A percentile compares a stretch with the other conserved stretches of the same genome.
Evolutionary conservation across 2,113 vertebrate genomes (phyloP).

Genomic region (Globicephala melas): DNA sequence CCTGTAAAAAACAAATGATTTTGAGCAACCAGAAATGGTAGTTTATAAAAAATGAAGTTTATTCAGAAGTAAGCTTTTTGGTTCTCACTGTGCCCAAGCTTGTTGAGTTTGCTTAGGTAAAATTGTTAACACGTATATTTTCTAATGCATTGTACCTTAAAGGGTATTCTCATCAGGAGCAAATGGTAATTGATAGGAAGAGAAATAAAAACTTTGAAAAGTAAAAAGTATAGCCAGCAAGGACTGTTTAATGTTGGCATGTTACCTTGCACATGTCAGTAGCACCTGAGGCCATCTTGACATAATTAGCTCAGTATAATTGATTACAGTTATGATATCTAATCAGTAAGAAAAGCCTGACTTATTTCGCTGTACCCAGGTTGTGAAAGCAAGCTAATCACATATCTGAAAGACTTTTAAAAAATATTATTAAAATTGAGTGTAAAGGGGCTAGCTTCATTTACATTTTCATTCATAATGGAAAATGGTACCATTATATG

Average conservation of each 20-base stretch:
- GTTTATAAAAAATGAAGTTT: not conserved
- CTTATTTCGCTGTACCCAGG: not conserved
- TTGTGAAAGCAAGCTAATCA: not conserved
- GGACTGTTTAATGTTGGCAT: not conserved
- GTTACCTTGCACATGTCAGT: not conserved
- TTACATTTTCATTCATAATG: constrained; percentile 11
- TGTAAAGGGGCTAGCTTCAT: not conserved
- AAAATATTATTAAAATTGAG: not conserved
- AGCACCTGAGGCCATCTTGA: not conserved
- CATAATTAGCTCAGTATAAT: not conserved
- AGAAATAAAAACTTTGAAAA: not conserved
- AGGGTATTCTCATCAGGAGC: not conserved
- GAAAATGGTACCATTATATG: not conserved
- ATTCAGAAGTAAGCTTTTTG: not conserved
- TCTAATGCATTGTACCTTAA: not conserved
- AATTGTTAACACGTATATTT: not conserved
- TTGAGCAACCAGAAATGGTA: constrained; percentile 1
- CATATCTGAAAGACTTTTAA: not conserved
- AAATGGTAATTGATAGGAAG: constrained; percentile 2
- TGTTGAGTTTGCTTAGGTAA: not conserved
- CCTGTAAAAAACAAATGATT: not conserved
- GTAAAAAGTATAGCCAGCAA: not conserved
- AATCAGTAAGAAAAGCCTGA: not conserved
- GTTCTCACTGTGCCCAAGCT: not conserved
- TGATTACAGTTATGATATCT: not conserved